These are phyloP conservation scores for Thalassoma bifasciatum DNA, from an alignment of 2,113 vertebrate species.

Conservation along the genomic window DNA sequence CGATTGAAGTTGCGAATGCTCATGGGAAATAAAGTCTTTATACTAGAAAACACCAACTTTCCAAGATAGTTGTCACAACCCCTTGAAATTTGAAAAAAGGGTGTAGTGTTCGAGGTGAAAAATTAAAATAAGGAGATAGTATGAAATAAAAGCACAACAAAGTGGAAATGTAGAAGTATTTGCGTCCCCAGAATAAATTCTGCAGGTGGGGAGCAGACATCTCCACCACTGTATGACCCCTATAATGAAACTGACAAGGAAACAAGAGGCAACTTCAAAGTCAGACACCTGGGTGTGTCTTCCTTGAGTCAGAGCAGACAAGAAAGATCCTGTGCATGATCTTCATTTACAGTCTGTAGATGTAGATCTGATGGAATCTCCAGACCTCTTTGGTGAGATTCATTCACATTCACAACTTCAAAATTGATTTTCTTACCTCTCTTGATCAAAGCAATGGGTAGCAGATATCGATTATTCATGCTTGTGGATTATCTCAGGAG, in stretches of 20 bases:
- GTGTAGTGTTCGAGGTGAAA: too few relatives aligned
- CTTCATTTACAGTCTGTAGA: slow-evolving; percentile 9
- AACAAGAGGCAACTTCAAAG: slow-evolving; percentile 26
- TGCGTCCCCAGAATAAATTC: background rate
- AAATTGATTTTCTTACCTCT: slow-evolving; percentile 46
- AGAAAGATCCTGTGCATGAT: slow-evolving; percentile 9
- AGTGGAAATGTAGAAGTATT: too few relatives aligned
- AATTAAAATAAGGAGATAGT: too few relatives aligned
- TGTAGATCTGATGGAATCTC: slow-evolving; percentile 28
- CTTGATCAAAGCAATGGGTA: slow-evolving; percentile 36
- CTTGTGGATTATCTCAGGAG: slow-evolving; percentile 32
- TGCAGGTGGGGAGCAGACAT: background rate
- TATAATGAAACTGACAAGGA: background rate
- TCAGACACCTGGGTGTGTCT: background rate
- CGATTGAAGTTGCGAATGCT: too few relatives aligned
- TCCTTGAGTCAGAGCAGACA: slow-evolving; percentile 14
- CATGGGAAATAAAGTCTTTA: too few relatives aligned
- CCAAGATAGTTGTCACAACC: too few relatives aligned
- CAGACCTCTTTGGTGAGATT: slow-evolving; percentile 15
- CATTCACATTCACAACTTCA: slow-evolving; percentile 21
- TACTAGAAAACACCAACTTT: too few relatives aligned
- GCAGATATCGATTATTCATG: slow-evolving; percentile 48
- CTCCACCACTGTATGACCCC: background rate
- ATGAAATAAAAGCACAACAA: too few relatives aligned
- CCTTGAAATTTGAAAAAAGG: too few relatives aligned